Conservation (phyloP, 2,113 vertebrate genomes). For the Rallus limicola region DNA sequence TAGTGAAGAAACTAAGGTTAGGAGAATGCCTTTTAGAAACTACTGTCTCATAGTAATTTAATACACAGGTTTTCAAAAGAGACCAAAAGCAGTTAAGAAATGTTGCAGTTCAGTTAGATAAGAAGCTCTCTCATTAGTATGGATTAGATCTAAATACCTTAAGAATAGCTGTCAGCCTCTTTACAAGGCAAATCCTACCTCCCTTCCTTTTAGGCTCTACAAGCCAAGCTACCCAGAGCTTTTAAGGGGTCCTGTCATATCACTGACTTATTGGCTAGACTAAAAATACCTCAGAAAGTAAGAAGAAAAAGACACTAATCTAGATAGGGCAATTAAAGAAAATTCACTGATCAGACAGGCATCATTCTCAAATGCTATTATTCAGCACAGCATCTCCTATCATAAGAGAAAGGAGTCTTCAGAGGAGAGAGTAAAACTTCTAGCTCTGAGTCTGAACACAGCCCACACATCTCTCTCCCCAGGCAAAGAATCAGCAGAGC, state of each 20-base stretch:
- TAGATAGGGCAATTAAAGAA: background rate
- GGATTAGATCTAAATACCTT: constrained; percentile 23
- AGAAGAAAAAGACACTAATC: background rate
- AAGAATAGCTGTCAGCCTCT: background rate
- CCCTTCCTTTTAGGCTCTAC: background rate
- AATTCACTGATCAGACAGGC: background rate
- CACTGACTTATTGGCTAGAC: background rate
- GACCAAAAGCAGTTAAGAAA: constrained; percentile 7
- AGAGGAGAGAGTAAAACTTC: background rate
- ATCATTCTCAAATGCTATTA: background rate
- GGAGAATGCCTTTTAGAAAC: constrained; percentile 11
- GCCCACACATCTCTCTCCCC: background rate
- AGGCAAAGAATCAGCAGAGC: background rate
- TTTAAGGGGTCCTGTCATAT: background rate
- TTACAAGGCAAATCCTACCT: background rate
- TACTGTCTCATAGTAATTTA: constrained; percentile 24
- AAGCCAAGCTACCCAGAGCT: background rate
- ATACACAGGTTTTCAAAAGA: background rate
- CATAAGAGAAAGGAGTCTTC: too few species aligned
- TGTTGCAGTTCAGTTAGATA: background rate
- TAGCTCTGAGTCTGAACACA: background rate
- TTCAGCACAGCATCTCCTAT: background rate
- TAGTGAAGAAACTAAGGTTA: constrained; percentile 37
- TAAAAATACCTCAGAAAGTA: background rate
- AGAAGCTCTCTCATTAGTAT: constrained; percentile 38